phyloP scores from a whole-genome alignment of 1,140 invertebrate genomes.

The Heliothis subflexa region DNA sequence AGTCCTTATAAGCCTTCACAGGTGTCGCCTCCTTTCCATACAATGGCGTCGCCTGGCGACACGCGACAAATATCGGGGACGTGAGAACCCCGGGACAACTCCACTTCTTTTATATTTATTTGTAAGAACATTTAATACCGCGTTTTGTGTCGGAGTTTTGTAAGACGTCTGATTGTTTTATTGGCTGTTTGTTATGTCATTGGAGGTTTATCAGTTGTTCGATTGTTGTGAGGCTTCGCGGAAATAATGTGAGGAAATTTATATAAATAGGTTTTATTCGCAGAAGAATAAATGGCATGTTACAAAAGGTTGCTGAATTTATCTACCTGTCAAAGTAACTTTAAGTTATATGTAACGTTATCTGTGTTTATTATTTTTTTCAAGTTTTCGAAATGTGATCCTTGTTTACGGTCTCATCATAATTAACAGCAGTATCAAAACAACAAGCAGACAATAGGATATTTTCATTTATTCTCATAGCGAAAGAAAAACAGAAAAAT shows the following conservation, averaged over 20 bases:
- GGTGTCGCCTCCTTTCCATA: constrained; percentile 69
- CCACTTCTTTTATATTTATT: constrained; percentile 30
- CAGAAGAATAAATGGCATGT: too few relatives aligned
- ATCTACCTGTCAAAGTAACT: background rate
- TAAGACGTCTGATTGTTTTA: constrained; percentile 24
- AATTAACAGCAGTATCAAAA: background rate
- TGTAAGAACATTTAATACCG: constrained; percentile 37
- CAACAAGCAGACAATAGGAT: background rate
- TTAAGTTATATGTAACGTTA: too few relatives aligned
- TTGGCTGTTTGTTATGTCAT: background rate
- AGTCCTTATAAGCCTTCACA: constrained; percentile 70
- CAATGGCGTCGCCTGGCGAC: constrained; percentile 56
- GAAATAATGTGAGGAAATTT: too few relatives aligned
- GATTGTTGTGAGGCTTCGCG: too few relatives aligned
- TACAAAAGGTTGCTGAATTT: too few relatives aligned
- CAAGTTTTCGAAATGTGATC: too few relatives aligned
- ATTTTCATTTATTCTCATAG: background rate
- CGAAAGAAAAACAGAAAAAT: constrained; percentile 16
- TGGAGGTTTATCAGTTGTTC: background rate
- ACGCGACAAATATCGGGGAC: constrained; percentile 52
- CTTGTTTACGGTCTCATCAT: too few relatives aligned
- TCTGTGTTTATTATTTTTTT: too few relatives aligned
- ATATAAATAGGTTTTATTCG: too few relatives aligned
- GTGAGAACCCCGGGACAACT: constrained; percentile 54
- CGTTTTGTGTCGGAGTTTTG: constrained; percentile 9